phyloP scores from a whole-genome alignment of 2,797 vertebrate genomes.

The Apogon talboti region DNA sequence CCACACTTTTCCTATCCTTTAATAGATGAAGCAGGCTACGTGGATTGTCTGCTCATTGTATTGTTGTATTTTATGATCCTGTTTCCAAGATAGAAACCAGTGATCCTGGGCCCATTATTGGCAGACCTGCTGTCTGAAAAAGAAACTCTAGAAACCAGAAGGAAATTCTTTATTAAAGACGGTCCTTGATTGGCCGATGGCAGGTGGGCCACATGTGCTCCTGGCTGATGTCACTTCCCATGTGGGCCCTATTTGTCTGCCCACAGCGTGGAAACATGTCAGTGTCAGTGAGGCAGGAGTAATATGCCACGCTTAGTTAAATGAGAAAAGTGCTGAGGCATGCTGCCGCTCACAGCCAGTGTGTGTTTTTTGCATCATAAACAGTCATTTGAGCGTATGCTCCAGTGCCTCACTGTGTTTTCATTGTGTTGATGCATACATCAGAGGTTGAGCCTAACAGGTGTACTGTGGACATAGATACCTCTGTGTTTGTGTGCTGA shows the following conservation, averaged over 20 bases:
- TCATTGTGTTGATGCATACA: conserved; percentile 27
- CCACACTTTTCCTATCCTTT: conserved; percentile 63
- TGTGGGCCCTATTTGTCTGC: conserved; percentile 63
- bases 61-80: conserved; percentile 59
- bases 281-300: conserved; percentile 54
- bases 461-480: not conserved
- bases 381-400: conserved; percentile 39
- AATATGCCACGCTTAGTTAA: conserved; percentile 66
- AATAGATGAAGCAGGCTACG: conserved; percentile 55
- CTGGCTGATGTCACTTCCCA: conserved; percentile 68
- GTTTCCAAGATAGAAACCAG: conserved; percentile 69
- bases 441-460: conserved; percentile 12
- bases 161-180: conserved; percentile 47
- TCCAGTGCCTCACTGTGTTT: conserved; percentile 17
- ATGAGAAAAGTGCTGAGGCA: conserved; percentile 63
- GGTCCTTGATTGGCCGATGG: conserved; percentile 44
- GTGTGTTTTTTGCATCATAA: conserved; percentile 29
- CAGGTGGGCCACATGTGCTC: conserved; percentile 64
- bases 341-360: conserved; percentile 41
- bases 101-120: conserved; percentile 22
- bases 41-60: conserved; percentile 55
- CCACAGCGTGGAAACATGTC: conserved; percentile 61
- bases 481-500: conserved; percentile 14
- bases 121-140: conserved; percentile 36
- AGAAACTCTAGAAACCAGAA: conserved; percentile 42